Conservation (phyloP, 2,888 invertebrate species). For the Luperina testacea region DNA sequence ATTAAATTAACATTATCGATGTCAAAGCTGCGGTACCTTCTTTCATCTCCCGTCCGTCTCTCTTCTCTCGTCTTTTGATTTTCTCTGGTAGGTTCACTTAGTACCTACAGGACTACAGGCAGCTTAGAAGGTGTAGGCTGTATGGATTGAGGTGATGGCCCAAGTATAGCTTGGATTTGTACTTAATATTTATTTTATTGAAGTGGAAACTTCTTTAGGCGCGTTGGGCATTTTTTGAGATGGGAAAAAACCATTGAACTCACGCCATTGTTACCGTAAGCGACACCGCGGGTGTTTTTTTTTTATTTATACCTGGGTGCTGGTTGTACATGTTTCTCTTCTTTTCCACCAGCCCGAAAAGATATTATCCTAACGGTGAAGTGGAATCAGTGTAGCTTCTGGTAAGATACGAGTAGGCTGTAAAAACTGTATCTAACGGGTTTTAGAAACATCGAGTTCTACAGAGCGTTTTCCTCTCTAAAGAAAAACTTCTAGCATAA, state of each 20-base stretch:
- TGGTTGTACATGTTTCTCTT: too few species aligned
- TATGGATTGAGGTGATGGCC: background rate
- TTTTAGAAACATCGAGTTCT: background rate
- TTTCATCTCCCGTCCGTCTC: background rate
- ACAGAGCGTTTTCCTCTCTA: background rate
- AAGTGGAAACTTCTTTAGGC: too few species aligned
- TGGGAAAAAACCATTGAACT: too few species aligned
- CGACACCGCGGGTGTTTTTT: too few species aligned
- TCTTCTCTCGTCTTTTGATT: slow-evolving; percentile 3
- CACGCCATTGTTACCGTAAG: too few species aligned
- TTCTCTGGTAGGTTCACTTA: background rate
- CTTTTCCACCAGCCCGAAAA: background rate
- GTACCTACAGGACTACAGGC: background rate
- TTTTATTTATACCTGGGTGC: background rate
- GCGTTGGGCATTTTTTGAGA: too few species aligned
- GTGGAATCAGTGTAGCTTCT: background rate
- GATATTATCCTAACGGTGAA: background rate
- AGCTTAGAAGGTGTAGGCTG: background rate
- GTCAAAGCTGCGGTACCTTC: slow-evolving; percentile 2
- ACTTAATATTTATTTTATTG: background rate
- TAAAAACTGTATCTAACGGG: background rate
- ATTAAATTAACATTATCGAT: slow-evolving; percentile 39
- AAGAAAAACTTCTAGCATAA: background rate
- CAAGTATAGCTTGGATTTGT: background rate
- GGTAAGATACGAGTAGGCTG: background rate